phyloP scores from a whole-genome alignment of 2,113 vertebrate species.

The Sebastes schlegelii region DNA sequence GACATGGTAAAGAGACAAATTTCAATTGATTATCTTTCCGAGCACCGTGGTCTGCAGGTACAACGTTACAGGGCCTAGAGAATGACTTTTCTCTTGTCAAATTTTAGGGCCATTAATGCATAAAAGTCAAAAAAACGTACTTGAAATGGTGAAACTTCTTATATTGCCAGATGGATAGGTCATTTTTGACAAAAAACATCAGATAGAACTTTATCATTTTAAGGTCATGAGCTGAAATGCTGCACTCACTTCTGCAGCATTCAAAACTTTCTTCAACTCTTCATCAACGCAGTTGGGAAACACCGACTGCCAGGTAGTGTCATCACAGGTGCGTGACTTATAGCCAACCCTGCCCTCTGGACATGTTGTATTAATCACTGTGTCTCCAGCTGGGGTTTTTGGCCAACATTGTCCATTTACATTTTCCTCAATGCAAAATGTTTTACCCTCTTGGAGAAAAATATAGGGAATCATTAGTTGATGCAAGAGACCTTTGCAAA shows the following conservation, averaged over 20 bases:
- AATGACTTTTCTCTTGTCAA: background rate
- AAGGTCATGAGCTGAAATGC: background rate
- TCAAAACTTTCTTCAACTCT: constrained; percentile 38
- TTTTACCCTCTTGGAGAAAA: background rate
- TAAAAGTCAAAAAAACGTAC: background rate
- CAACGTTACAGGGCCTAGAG: background rate
- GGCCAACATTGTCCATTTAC: constrained; percentile 21
- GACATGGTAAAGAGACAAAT: background rate
- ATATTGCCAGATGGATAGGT: background rate
- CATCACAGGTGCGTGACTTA: constrained; percentile 57
- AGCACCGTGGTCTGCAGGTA: background rate
- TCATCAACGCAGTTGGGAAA: constrained; percentile 52
- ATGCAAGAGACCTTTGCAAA: background rate
- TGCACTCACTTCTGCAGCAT: constrained; percentile 67
- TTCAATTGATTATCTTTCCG: background rate
- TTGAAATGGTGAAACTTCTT: background rate
- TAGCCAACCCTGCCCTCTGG: constrained; percentile 30
- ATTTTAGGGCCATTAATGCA: background rate
- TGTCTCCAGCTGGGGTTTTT: constrained; percentile 52
- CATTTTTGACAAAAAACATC: too few species aligned
- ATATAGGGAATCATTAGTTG: background rate
- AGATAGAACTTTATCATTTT: background rate
- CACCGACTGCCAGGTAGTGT: background rate
- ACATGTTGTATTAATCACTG: constrained; percentile 54
- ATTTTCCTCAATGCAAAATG: fast-evolving